Evolutionary conservation across 2,797 vertebrate species (phyloP).

Genomic region (Knipowitschia caucasica): DNA sequence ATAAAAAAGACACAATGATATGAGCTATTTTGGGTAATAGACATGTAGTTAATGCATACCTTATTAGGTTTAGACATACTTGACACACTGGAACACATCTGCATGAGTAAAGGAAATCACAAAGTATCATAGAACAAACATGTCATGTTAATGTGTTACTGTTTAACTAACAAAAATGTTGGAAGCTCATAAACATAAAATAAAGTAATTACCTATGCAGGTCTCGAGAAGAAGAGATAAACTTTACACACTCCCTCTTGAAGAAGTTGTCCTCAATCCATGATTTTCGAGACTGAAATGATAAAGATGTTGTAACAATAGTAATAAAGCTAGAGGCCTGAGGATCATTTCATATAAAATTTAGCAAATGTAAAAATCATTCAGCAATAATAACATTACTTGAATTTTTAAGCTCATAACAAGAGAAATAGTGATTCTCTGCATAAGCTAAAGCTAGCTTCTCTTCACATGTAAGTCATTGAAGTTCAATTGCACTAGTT

Average conservation of each 20-base stretch:
- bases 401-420: conserved; percentile 42
- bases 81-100: conserved; percentile 90
- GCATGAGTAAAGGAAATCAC: conserved; percentile 55
- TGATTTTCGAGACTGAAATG: conserved; percentile 78
- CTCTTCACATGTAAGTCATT: conserved; percentile 14
- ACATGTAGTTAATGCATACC: conserved; percentile 69
- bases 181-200: conserved; percentile 8
- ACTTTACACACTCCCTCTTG: conserved; percentile 90
- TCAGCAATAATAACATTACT: background rate
- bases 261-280: conserved; percentile 90
- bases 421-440: background rate
- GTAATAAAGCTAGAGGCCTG: conserved; percentile 3
- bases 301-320: conserved; percentile 19
- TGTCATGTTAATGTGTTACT: conserved; percentile 16
- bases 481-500: conserved; percentile 2
- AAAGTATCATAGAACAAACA: conserved; percentile 35
- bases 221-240: conserved; percentile 84
- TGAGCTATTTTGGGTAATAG: background rate
- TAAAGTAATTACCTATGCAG: conserved; percentile 83
- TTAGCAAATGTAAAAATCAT: background rate
- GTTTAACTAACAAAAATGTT: conserved; percentile 4
- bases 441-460: conserved; percentile 11
- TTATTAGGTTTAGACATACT: conserved; percentile 92
- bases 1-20: conserved; percentile 1
- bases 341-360: conserved; percentile 1